These are phyloP conservation scores for Cordilura impudica DNA, from an alignment of 2,888 invertebrate species.

Conservation along the genomic window DNA sequence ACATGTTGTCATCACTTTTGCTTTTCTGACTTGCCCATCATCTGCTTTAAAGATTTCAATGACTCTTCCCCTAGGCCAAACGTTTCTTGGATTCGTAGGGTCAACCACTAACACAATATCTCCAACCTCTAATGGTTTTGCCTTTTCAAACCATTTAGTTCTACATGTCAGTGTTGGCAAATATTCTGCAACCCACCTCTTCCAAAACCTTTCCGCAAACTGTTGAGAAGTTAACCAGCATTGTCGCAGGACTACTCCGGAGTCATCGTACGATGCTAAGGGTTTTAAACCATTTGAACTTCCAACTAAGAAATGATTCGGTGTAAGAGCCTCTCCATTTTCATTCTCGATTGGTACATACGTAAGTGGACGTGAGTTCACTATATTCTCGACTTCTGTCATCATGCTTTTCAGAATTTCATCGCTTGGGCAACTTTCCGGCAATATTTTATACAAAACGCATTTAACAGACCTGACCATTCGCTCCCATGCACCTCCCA, in stretches of 20 bases:
- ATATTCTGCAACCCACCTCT: too few relatives aligned
- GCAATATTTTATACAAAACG: conserved; percentile 39
- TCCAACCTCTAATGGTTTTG: background rate
- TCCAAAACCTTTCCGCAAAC: conserved; percentile 39
- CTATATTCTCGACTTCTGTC: conserved; percentile 53
- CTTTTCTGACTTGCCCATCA: background rate
- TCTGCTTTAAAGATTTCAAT: background rate
- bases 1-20: background rate
- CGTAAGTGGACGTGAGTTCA: conserved; percentile 62
- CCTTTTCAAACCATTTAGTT: conserved; percentile 13
- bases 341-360: conserved; percentile 34
- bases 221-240: conserved; percentile 33
- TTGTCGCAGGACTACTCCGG: background rate
- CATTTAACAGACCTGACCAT: conserved; percentile 48
- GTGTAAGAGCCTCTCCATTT: conserved; percentile 63
- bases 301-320: conserved; percentile 65
- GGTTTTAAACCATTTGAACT: conserved; percentile 48
- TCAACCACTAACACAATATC: conserved; percentile 13
- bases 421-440: conserved; percentile 49
- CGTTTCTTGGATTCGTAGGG: background rate
- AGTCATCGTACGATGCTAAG: conserved; percentile 28
- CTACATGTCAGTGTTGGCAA: conserved; percentile 21
- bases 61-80: background rate
- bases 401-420: conserved; percentile 45
- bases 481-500: too few relatives aligned